Base-by-base conservation (phyloP, 1,140 invertebrate genomes). In the Pectinophora gossypiella region DNA sequence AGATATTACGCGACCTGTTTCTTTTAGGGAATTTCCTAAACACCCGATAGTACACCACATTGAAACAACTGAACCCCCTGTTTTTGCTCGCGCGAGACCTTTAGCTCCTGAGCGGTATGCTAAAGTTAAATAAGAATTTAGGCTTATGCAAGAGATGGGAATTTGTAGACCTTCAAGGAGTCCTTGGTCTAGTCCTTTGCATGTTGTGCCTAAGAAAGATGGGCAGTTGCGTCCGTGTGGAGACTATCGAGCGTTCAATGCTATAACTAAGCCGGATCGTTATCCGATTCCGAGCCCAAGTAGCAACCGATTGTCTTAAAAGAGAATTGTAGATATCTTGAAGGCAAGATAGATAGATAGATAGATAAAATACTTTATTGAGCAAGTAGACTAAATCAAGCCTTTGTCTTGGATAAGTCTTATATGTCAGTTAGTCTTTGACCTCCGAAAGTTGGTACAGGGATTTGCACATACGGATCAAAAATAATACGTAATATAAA, bases 231-330 rank as follows among this genome's bases (percentile, higher is more conserved):
- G 89, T 18, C 74, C 79, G 4, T 86, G 79, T 57, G 81, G 87
- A 0, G 89, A 90, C 51, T 91, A 88, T 52, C 54, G 84, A 23
- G 45, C 44, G 4, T 45, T 89, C 0, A 89, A 89, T 54, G 46
- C 58, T 2, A 18, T 61, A 7, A 88, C 83, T 4, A 47, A 64
- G 1, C 58, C 69, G 0, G 79, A 88, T 54, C 18, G 63, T 2
- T 85, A 76, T 50, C 72, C 72, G 10, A 51, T 82, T 1, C 69
- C 72, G 0, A 46, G 42, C n/a, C n/a, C n/a, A n/a, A n/a, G n/a
- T n/a, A n/a, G n/a, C n/a, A n/a, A n/a, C n/a, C n/a, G n/a, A n/a
- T n/a, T n/a, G n/a, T n/a, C n/a, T n/a, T n/a, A n/a, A n/a, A n/a
- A n/a, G n/a, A n/a, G n/a, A n/a, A n/a, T n/a, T n/a, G n/a, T n/a